Base-by-base conservation (phyloP, 2,113 vertebrate species). In the Anser cygnoides region DNA sequence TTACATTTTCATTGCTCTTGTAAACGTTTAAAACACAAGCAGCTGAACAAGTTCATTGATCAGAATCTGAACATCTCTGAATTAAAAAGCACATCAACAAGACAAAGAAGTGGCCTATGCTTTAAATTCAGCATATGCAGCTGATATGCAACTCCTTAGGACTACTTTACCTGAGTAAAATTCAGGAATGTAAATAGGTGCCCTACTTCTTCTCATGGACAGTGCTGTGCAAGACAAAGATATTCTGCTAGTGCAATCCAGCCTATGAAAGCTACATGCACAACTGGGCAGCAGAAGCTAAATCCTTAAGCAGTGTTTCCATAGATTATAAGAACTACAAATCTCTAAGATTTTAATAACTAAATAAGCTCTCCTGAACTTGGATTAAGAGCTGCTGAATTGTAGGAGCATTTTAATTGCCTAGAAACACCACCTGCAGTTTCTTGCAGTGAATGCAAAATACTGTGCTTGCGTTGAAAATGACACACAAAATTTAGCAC, bases 341-440 rank as follows among this genome's bases (percentile, higher is more conserved):
- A 89, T 75, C 41, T 81, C 26, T 67, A 52, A 75, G 73, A 87
- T 71, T 86, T 92, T 68, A 93, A 33, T 87, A 89, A 92, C 57
- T 78, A 79, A 84, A 68, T 84, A 92, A 89, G 52, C 76, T 92
- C 46, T 49, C 49, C 15, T 95, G 43, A 89, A 92, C 17, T 49
- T 82, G 49, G 52, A 72, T 82, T 73, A 84, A 68, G 46, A 87
- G 88, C 43, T 43, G 57, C 15, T 72, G 63, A 71, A 25, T 39
- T 66, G 31, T 25, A 90, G 65, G 59, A 95, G n/a, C 17, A 74
- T 65, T 93, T 94, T 49, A 93, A 65, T 50, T 84, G 33, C 46
- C 39, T 72, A 50, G 58, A 74, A 95, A 83, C 29, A 71, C 11
- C 25, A 87, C 23, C 49, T 76, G 52, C 46, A 94, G 31, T 25